Conservation (phyloP, 2,113 vertebrate genomes). For the Anarhynchus alexandrinus region DNA sequence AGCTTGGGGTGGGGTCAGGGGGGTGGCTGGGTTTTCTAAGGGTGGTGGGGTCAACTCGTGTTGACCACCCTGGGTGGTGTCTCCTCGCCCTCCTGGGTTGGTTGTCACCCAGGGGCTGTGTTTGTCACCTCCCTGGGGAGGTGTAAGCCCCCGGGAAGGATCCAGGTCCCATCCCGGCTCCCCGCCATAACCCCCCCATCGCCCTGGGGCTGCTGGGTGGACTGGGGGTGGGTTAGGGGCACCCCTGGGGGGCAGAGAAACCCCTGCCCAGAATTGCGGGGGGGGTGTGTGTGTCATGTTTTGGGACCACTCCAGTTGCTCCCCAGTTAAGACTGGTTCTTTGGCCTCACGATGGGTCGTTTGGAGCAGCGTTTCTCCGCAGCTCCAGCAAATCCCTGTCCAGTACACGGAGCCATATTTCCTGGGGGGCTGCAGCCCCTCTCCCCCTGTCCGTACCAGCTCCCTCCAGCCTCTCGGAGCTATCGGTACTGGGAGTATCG, state of each 20-base stretch:
- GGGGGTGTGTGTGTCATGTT: neutral
- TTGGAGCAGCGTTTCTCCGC: rapidly evolving
- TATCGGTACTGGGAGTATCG: neutral
- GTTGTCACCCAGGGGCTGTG: neutral
- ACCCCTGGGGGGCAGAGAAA: neutral
- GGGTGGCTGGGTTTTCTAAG: neutral
- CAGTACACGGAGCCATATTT: rapidly evolving
- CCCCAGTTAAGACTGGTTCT: neutral
- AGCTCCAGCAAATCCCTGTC: neutral
- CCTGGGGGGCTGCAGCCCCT: neutral
- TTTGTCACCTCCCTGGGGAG: neutral
- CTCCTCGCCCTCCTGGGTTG: neutral
- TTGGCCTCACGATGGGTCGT: rapidly evolving
- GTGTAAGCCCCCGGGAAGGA: neutral
- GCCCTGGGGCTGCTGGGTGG: neutral
- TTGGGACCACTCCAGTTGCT: neutral
- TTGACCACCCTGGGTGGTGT: neutral
- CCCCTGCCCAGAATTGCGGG: neutral
- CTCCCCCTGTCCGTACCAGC: neutral
- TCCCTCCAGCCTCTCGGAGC: neutral
- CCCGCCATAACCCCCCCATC: too few species aligned
- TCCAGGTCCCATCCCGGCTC: neutral
- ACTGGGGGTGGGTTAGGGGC: neutral
- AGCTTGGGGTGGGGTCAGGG: neutral
- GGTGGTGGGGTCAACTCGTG: rapidly evolving